Evolutionary conservation across 2,888 invertebrate genomes (phyloP), one percentile per base, ranked within the genome.

Genomic region (Luperina nickerlii): DNA sequence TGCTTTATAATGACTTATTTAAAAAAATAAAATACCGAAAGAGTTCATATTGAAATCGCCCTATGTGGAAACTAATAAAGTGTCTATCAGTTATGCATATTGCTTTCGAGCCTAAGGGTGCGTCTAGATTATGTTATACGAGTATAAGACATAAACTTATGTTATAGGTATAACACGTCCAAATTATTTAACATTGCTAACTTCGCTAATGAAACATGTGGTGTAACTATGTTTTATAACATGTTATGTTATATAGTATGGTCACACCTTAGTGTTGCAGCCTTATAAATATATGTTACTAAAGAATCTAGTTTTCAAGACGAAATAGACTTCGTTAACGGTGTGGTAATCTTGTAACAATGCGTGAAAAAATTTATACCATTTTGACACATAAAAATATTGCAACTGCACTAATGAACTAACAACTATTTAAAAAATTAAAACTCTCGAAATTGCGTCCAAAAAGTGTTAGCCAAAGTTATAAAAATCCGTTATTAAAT

Each of bases 401-500:
- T 78, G 73, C 73, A 81, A 83, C 72, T 1, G n/a, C 27, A 60
- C 63, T 78, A 87, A 85, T 76, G 63, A 83, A 87, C 68, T 45
- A 57, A 38, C 27, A 74, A 69, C 65, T 69, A 80, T 79, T 74
- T 32, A 63, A 60, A 51, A 84, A 84, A 75, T 67, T 38, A 51
- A 73, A 73, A 32, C 81, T 57, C 71, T n/a, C 27, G 71, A 82
- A 84, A 68, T 79, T 81, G 67, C 57, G n/a, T 45, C 74, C 38
- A 63, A 77, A 81, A 76, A 24, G 78, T 87, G 72, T 84, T 76
- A 67, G 68, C 60, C 13, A 67, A 70, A 76, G 87, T 85, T 73
- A 85, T 89, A 85, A 87, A 83, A 87, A 80, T 87, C 62, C 66
- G 79, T 83, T 88, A 84, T 86, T 88, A 82, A 84, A 72, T 80